Percentiles rank a stretch among this genome's conserved stretches.
These are phyloP conservation scores for Danio aesculapii DNA, from an alignment of 2,797 vertebrate genomes.

Conservation along the genomic window DNA sequence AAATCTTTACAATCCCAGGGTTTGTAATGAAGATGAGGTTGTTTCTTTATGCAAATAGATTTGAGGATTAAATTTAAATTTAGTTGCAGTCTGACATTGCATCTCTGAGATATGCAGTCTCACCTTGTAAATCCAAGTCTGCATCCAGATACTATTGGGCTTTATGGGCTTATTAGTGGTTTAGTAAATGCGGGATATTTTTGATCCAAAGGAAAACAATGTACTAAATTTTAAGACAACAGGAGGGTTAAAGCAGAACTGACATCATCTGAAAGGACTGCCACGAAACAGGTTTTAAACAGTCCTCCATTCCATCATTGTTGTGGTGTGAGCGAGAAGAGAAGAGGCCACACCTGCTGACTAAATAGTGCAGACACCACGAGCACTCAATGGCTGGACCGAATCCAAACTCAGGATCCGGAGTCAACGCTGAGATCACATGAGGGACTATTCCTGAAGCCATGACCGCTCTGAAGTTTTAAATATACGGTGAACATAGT, in stretches of 20 bases:
- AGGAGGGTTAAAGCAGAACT: not conserved
- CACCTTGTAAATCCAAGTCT: too few species aligned
- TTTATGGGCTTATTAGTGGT: too few species aligned
- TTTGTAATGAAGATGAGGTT: too few species aligned
- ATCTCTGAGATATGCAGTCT: too few species aligned
- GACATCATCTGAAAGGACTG: not conserved
- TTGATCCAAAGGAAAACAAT: too few species aligned
- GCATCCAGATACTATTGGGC: too few species aligned
- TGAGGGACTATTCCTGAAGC: constrained; percentile 81
- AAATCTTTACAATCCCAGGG: too few species aligned
- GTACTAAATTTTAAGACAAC: too few species aligned
- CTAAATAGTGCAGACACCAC: constrained; percentile 95
- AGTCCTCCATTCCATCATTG: not conserved
- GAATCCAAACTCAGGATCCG: constrained; percentile 78
- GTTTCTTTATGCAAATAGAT: too few species aligned
- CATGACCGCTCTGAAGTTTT: constrained; percentile 79
- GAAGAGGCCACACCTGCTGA: constrained; percentile 82
- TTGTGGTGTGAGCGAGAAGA: not conserved
- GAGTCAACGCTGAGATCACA: constrained; percentile 82
- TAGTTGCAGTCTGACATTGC: too few species aligned
- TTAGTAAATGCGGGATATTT: too few species aligned
- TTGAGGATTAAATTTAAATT: too few species aligned
- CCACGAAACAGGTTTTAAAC: not conserved
- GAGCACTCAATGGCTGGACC: constrained; percentile 89
- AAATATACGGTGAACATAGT: not conserved